Evolutionary conservation across 1,140 invertebrate species (phyloP).

Genomic region (Tenebrio molitor): DNA sequence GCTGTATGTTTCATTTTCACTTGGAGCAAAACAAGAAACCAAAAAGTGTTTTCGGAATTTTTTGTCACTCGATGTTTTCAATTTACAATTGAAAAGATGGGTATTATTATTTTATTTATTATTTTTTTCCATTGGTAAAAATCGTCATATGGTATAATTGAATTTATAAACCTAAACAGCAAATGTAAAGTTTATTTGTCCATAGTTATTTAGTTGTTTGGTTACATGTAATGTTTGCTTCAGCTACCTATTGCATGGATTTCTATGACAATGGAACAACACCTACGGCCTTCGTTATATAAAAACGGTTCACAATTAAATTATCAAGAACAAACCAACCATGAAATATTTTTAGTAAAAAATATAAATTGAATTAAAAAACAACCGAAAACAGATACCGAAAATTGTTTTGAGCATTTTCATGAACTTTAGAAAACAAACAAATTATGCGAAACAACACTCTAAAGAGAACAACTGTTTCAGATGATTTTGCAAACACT

Average conservation of each 20-base stretch:
- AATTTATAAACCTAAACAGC: conserved; percentile 18
- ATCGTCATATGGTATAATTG: conserved; percentile 29
- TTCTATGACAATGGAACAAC: conserved; percentile 29
- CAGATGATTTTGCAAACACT: no score
- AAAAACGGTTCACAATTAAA: conserved; percentile 29
- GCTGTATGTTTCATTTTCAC: no score
- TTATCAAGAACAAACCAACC: background rate
- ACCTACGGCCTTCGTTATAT: conserved; percentile 27
- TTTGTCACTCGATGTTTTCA: no score
- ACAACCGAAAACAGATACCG: background rate
- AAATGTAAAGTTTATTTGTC: conserved; percentile 17
- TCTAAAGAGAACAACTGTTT: no score
- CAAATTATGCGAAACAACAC: no score
- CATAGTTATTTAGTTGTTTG: background rate
- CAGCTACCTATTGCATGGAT: background rate
- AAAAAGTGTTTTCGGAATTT: no score
- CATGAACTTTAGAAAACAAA: no score
- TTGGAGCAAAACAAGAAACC: no score
- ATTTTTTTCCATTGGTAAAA: background rate
- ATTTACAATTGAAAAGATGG: no score
- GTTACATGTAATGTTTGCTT: background rate
- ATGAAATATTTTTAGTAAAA: conserved; percentile 15
- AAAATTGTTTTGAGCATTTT: no score
- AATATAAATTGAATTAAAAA: background rate
- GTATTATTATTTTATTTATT: background rate